These are phyloP conservation scores for crab-eating macaque (Macaca fascicularis) DNA, from an alignment of 2,113 vertebrate species.

Conservation along the genomic window DNA sequence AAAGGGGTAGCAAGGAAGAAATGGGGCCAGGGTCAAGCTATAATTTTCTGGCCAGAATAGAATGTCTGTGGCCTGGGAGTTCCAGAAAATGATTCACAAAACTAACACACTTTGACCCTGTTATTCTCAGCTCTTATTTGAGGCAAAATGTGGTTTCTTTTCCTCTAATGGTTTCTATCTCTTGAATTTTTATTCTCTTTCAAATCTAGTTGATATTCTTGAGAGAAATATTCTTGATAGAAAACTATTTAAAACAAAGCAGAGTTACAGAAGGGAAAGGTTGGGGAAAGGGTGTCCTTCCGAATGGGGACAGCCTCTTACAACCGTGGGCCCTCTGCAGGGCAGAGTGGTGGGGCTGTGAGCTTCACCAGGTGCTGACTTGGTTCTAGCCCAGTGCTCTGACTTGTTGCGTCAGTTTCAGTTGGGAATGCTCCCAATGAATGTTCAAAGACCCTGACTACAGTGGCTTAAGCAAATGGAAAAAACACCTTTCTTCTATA, in stretches of 20 bases:
- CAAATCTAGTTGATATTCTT: not conserved
- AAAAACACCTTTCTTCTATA: not conserved
- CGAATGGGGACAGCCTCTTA: not conserved
- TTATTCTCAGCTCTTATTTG: not conserved
- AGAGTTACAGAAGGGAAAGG: not conserved
- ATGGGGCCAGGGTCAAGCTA: not conserved
- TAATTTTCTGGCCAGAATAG: not conserved
- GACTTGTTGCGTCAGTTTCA: rapidly evolving
- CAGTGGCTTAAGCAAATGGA: too few species aligned
- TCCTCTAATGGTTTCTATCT: not conserved
- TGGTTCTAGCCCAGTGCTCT: rapidly evolving
- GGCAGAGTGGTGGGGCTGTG: rapidly evolving
- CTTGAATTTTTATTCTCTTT: not conserved
- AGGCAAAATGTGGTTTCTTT: not conserved
- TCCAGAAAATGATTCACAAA: not conserved
- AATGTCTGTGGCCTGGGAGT: not conserved
- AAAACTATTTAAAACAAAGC: not conserved
- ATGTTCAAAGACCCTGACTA: rapidly evolving
- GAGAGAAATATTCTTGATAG: not conserved
- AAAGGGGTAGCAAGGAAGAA: not conserved
- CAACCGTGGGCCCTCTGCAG: rapidly evolving
- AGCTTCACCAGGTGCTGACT: rapidly evolving
- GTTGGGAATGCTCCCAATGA: not conserved
- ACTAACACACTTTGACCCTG: not conserved
- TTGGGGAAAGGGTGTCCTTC: not conserved